Conservation (phyloP, 2,113 vertebrate species). For the Gallinago jamesoni region DNA sequence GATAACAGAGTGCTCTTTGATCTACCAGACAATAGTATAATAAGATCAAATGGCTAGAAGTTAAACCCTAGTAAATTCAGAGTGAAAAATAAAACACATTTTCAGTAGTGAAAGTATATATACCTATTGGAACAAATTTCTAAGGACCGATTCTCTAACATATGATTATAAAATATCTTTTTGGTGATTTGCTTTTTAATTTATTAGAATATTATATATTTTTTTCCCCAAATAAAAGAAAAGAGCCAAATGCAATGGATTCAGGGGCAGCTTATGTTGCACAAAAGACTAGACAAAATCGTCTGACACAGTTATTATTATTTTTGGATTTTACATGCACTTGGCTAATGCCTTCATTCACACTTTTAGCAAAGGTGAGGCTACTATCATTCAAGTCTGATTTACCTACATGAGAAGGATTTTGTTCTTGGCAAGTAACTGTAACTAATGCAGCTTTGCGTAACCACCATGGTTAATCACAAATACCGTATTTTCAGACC, state of each 20-base stretch:
- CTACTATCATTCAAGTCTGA: neutral
- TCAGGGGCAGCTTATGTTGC: neutral
- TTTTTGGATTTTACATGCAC: neutral
- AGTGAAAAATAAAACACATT: neutral
- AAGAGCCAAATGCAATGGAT: neutral
- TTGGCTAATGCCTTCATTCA: neutral
- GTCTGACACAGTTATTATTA: neutral
- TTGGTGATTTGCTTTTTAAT: neutral
- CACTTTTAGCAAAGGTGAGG: neutral
- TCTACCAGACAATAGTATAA: neutral
- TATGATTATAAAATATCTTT: neutral
- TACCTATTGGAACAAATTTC: neutral
- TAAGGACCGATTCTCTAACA: neutral
- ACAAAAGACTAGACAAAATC: neutral
- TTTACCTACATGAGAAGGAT: neutral
- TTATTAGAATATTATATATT: neutral
- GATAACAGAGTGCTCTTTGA: neutral
- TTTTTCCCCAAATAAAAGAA: rapidly evolving
- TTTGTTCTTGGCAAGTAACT: neutral
- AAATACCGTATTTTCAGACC: neutral
- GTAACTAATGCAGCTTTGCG: neutral
- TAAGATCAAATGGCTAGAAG: neutral
- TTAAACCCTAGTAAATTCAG: neutral
- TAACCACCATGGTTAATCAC: neutral
- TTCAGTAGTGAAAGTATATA: neutral